Conservation (phyloP, 2,888 invertebrate species). For the Cataglyphis altisquamis region DNA sequence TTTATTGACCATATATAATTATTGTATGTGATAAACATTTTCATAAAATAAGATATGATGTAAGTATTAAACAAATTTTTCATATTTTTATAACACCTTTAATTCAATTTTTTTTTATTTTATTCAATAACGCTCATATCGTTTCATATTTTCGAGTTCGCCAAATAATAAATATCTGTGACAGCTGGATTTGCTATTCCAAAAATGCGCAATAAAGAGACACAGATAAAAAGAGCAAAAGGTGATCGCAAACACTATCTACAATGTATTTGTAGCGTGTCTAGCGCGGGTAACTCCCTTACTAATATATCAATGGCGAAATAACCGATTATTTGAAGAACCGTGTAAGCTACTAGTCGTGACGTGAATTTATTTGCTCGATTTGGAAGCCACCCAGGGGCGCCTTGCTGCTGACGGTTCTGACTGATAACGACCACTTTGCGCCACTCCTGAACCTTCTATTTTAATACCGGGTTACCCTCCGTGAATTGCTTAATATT, state of each 20-base stretch:
- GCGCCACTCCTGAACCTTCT: slow-evolving; percentile 71
- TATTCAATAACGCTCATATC: background rate
- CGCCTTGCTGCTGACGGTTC: slow-evolving; percentile 73
- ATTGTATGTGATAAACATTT: background rate
- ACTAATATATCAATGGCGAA: slow-evolving; percentile 58
- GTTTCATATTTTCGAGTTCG: background rate
- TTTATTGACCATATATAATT: background rate
- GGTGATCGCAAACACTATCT: background rate
- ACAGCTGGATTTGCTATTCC: background rate
- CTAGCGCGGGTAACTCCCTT: slow-evolving; percentile 11
- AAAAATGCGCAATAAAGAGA: slow-evolving; percentile 2
- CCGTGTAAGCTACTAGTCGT: slow-evolving; percentile 72
- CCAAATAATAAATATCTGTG: background rate
- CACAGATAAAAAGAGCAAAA: background rate
- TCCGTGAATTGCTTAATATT: slow-evolving; percentile 78
- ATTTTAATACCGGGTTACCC: slow-evolving; percentile 74
- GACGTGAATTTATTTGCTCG: slow-evolving; percentile 80
- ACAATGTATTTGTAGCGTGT: background rate
- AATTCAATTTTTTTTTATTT: background rate
- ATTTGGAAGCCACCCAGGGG: slow-evolving; percentile 76
- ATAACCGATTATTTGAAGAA: slow-evolving; percentile 75
- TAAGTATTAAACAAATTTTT: background rate
- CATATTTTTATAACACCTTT: background rate
- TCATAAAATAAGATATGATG: background rate
- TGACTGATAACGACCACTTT: slow-evolving; percentile 77